Percentiles rank a stretch among this genome's conserved stretches.
These are phyloP conservation scores for Iselma pallidipennis DNA, from an alignment of 2,888 invertebrate species.

Conservation along the genomic window DNA sequence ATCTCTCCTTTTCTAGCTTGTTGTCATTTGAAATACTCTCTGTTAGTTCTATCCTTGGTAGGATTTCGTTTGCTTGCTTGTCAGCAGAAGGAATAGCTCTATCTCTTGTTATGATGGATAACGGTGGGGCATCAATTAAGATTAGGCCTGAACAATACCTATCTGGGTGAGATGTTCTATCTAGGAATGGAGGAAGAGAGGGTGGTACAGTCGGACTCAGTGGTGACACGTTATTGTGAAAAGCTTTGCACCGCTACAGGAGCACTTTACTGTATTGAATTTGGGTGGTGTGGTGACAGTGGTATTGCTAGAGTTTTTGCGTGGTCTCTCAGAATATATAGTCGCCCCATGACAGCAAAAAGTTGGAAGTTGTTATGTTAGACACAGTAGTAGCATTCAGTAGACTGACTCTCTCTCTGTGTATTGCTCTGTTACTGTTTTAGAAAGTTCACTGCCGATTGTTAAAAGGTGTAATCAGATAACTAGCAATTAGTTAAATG, in stretches of 20 bases:
- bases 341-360: conserved; percentile 32
- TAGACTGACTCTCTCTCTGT: conserved; percentile 27
- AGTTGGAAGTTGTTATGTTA: conserved; percentile 8
- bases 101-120: conserved; percentile 56
- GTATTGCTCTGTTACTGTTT: not conserved
- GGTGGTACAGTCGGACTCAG: conserved; percentile 26
- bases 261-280: conserved; percentile 58
- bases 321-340: conserved; percentile 42
- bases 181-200: conserved; percentile 11
- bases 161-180: conserved; percentile 40
- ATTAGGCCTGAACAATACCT: conserved; percentile 56
- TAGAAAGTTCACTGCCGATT: not conserved
- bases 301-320: conserved; percentile 48
- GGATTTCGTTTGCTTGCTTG: conserved; percentile 35
- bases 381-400: no score
- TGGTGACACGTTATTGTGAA: conserved; percentile 22
- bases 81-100: conserved; percentile 50
- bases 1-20: not conserved
- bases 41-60: conserved; percentile 5
- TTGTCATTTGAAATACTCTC: not conserved
- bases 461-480: conserved; percentile 53
- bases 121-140: conserved; percentile 57
- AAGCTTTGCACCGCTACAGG: conserved; percentile 30
- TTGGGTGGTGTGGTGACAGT: conserved; percentile 47
- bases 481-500: conserved; percentile 57